A percentile compares a stretch with the other conserved stretches of the same genome.
Conservation (phyloP, 1,140 invertebrate species). For the Pseudobourletiella spinata region DNA sequence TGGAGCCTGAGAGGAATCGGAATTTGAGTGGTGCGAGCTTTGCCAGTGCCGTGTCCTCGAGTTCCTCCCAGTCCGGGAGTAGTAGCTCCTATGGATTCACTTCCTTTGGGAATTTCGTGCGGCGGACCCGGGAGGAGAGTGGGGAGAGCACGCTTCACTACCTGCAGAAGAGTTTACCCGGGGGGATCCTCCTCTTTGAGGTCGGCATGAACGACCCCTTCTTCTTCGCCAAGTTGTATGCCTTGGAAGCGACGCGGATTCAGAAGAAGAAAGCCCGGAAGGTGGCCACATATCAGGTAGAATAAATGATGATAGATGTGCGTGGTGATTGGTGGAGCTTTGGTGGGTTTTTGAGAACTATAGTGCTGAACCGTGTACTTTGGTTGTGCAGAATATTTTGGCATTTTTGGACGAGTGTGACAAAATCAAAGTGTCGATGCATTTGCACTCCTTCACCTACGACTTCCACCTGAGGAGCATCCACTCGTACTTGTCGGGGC, state of each 20-base stretch:
- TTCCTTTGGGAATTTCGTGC: slow-evolving; percentile 12
- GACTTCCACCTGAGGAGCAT: slow-evolving; percentile 74
- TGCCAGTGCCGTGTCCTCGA: slow-evolving; percentile 13
- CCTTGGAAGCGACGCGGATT: slow-evolving; percentile 57
- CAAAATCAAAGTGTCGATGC: slow-evolving; percentile 61
- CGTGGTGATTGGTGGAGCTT: no score
- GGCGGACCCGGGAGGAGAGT: slow-evolving; percentile 15
- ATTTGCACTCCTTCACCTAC: slow-evolving; percentile 79
- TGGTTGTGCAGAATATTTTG: slow-evolving; percentile 49
- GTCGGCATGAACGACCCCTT: slow-evolving; percentile 63
- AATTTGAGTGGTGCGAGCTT: slow-evolving; percentile 25
- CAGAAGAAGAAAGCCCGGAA: slow-evolving; percentile 46
- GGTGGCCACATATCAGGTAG: not conserved
- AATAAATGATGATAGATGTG: not conserved
- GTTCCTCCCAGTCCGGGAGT: slow-evolving; percentile 24
- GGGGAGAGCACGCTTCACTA: slow-evolving; percentile 43
- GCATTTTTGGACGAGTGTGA: slow-evolving; percentile 70
- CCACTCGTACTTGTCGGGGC: slow-evolving; percentile 58
- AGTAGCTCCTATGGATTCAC: slow-evolving; percentile 12
- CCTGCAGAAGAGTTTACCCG: slow-evolving; percentile 44
- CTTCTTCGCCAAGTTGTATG: slow-evolving; percentile 61
- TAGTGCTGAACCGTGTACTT: not conserved
- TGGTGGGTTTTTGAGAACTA: no score
- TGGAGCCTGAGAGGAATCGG: slow-evolving; percentile 10
- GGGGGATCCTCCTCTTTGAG: slow-evolving; percentile 59